These are phyloP conservation scores for Catocala fraxini DNA, from an alignment of 2,888 invertebrate genomes.

Conservation along the genomic window DNA sequence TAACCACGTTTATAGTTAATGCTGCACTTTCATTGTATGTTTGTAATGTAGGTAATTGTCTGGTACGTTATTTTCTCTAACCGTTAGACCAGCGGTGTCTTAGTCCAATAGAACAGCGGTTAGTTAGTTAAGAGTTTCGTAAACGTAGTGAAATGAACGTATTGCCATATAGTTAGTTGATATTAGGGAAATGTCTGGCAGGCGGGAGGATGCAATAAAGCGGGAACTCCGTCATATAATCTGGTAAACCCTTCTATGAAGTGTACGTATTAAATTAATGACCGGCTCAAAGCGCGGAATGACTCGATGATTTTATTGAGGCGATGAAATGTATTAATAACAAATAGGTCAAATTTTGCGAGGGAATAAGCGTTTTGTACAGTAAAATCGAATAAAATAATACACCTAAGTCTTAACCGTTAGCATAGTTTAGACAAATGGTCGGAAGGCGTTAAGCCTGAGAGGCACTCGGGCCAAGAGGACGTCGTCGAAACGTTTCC, in stretches of 20 bases:
- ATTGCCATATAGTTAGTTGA: constrained; percentile 83
- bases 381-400: constrained; percentile 76
- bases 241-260: constrained; percentile 82
- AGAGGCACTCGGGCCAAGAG: constrained; percentile 64
- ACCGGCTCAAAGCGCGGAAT: constrained; percentile 75
- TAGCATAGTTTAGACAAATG: constrained; percentile 77
- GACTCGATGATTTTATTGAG: constrained; percentile 57
- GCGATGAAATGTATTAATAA: constrained; percentile 59
- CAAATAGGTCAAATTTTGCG: constrained; percentile 82
- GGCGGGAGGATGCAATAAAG: constrained; percentile 84
- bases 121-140: constrained; percentile 79
- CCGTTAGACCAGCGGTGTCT: constrained; percentile 60
- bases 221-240: constrained; percentile 51
- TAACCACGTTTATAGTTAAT: constrained; percentile 47
- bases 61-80: constrained; percentile 68
- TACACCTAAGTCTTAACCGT: constrained; percentile 73
- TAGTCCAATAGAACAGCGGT: constrained; percentile 80
- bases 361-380: constrained; percentile 84
- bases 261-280: constrained; percentile 78
- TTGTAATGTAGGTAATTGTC: constrained; percentile 74
- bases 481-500: constrained; percentile 16
- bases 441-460: constrained; percentile 60
- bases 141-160: constrained; percentile 79
- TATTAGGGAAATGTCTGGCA: constrained; percentile 77
- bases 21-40: constrained; percentile 64